These are phyloP conservation scores for Lophotriccus pileatus DNA, from an alignment of 2,797 vertebrate species.

Conservation along the genomic window DNA sequence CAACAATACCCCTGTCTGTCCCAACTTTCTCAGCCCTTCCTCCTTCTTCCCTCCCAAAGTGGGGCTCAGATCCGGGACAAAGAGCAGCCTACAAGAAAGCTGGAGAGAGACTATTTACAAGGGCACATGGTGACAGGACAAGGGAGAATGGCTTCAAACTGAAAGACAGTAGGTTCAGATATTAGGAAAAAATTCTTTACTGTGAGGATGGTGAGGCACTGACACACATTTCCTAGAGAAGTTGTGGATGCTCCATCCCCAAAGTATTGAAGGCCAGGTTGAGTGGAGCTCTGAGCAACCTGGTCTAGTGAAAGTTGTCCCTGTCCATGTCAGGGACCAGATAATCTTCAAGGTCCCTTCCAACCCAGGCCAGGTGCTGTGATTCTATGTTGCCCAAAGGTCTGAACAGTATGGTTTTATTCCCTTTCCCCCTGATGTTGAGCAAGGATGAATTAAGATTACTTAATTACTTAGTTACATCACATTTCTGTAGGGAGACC, in stretches of 20 bases:
- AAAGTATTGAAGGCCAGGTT: neutral
- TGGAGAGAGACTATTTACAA: neutral
- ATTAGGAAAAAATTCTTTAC: neutral
- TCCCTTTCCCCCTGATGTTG: neutral
- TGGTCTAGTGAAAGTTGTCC: neutral
- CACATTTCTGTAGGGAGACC: neutral
- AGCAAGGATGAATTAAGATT: neutral
- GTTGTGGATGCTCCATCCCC: neutral
- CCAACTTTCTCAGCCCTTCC: neutral
- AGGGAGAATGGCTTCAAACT: neutral
- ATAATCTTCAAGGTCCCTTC: neutral
- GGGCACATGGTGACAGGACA: neutral
- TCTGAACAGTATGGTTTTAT: neutral
- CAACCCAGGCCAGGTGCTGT: neutral
- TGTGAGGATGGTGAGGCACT: neutral
- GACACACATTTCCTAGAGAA: neutral
- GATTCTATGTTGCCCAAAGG: neutral
- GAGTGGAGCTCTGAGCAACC: neutral
- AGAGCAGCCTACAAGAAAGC: neutral
- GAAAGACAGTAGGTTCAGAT: neutral
- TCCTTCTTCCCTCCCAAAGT: neutral
- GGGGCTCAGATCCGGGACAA: neutral
- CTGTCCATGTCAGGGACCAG: neutral
- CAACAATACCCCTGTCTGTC: neutral
- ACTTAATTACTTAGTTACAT: neutral